Percentiles rank a stretch among this genome's conserved stretches.
Evolutionary conservation across 2,113 vertebrate species (phyloP).

Genomic region (Hyperoodon ampullatus): DNA sequence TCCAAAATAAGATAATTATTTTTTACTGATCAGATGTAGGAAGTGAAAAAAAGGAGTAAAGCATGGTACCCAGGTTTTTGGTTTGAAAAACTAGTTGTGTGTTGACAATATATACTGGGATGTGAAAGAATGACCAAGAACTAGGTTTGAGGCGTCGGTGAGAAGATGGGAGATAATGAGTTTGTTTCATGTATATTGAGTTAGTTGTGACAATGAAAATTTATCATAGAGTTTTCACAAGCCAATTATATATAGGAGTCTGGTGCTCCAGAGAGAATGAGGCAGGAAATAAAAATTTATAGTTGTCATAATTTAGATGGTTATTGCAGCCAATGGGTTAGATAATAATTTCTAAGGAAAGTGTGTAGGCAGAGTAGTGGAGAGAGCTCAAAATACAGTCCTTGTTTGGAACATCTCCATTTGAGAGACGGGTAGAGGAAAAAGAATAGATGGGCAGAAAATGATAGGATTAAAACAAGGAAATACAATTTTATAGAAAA

Average conservation of each 20-base stretch:
- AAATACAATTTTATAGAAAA: background rate
- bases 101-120: background rate
- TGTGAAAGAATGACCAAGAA: background rate
- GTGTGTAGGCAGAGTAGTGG: background rate
- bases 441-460: background rate
- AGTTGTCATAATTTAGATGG: background rate
- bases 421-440: background rate
- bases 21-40: background rate
- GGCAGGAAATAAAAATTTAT: background rate
- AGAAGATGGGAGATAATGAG: background rate
- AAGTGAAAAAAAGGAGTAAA: background rate
- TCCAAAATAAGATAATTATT: background rate
- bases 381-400: background rate
- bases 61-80: background rate
- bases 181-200: background rate
- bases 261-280: background rate
- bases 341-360: background rate
- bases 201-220: background rate
- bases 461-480: background rate
- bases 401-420: background rate
- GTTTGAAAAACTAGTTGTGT: background rate
- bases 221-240: conserved; percentile 10
- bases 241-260: background rate
- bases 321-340: background rate
- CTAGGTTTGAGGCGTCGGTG: background rate